phyloP scores from a whole-genome alignment of 37 sponge, comb jelly and placozoan species.

The Crambe crambe region DNA sequence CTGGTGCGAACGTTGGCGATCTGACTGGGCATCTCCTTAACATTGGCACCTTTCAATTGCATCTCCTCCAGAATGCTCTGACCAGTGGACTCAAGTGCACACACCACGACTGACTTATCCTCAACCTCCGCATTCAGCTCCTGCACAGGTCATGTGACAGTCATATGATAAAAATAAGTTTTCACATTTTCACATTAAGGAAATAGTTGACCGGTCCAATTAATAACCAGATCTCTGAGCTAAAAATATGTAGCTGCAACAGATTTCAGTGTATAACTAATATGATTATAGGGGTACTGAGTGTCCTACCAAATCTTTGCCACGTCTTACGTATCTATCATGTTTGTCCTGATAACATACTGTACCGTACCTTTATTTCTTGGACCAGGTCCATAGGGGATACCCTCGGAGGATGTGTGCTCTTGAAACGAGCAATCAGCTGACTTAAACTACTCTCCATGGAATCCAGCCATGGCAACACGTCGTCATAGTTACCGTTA shows the following conservation, averaged over 20 bases:
- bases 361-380: constrained; percentile 37
- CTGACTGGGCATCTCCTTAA: constrained; percentile 3
- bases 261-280: too few relatives aligned
- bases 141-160: neutral
- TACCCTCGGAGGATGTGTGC: neutral
- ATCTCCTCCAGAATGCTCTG: constrained; percentile 34
- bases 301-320: too few relatives aligned
- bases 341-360: too few relatives aligned
- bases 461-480: constrained; percentile 36
- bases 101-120: constrained; percentile 4
- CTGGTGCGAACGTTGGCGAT: neutral
- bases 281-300: too few relatives aligned
- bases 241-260: too few relatives aligned
- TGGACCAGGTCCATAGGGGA: constrained; percentile 21
- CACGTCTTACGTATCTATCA: too few relatives aligned
- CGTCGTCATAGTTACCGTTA: constrained; percentile 20
- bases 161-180: neutral
- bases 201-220: too few relatives aligned
- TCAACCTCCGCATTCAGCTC: constrained; percentile 4
- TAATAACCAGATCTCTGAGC: too few relatives aligned
- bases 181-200: too few relatives aligned
- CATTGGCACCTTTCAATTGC: neutral
- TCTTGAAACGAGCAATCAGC: neutral
- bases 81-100: constrained; percentile 20
- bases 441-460: constrained; percentile 19